Evolutionary conservation across 2,113 vertebrate species (phyloP), one percentile per base, ranked within the genome.

Genomic region (Catharus fuscescens): DNA sequence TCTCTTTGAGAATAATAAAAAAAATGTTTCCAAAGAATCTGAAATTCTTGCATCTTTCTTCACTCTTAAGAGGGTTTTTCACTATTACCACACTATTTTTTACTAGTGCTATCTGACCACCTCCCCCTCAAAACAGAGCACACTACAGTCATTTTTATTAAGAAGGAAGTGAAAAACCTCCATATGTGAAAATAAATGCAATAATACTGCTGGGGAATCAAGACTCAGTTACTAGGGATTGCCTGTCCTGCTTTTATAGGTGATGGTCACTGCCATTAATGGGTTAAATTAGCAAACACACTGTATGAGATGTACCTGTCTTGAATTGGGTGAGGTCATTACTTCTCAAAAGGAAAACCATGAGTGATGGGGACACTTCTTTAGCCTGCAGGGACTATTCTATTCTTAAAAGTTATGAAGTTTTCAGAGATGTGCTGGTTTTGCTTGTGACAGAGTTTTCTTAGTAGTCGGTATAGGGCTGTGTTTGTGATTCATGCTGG

Each of bases 351-450:
- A 53, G 26, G 15, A 38, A 74, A 81, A 45, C 12, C 47, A 45
- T 29, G 71, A 14, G 65, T 7, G 6, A 60, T 54, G 34, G 24
- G 72, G 16, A 81, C 36, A 44, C 76, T 88, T 65, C 28, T 89
- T 95, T 90, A 78, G n/a, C 54, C 79, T 82, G 61, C 13, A n/a
- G 80, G 47, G 50, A 88, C 23, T 79, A 48, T 64, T 88, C 83
- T 88, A 61, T 47, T 89, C 95, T 83, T 69, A 82, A 86, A 96
- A 80, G 40, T 42, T 40, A 79, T 29, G 42, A 86, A 94, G n/a
- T 72, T 67, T 90, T 95, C 80, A 88, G 44, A 94, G 31, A 42
- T 59, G 17, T 18, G 44, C 53, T 42, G 71, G 26, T 18, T 59
- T 50, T 26, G 36, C 14, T 29, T 36, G 45, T n/a, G 45, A 52